A percentile compares a stretch with the other conserved stretches of the same genome.
These are phyloP conservation scores for Papilio demoleus DNA, from an alignment of 2,888 invertebrate species.

Conservation along the genomic window DNA sequence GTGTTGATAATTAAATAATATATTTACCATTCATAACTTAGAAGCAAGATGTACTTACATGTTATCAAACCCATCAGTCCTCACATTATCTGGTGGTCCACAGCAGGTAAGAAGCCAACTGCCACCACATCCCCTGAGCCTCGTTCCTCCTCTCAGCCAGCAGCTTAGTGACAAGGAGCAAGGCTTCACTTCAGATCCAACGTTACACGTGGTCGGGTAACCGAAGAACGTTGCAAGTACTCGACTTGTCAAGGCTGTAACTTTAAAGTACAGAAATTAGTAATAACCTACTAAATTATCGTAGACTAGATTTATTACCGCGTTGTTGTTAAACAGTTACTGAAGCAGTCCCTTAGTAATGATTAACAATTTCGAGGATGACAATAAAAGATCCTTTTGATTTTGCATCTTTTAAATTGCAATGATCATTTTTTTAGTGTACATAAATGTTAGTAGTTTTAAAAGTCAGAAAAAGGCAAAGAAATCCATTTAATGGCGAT, in stretches of 20 bases:
- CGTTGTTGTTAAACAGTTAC: too few species aligned
- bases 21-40: too few species aligned
- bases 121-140: constrained; percentile 86
- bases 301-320: too few species aligned
- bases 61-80: constrained; percentile 60
- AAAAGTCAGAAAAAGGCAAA: too few species aligned
- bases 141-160: constrained; percentile 89
- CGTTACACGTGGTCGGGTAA: constrained; percentile 82
- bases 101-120: constrained; percentile 90
- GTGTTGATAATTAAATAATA: too few species aligned
- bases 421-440: too few species aligned
- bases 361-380: too few species aligned
- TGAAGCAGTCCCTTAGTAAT: too few species aligned
- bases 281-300: background rate
- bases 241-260: constrained; percentile 71
- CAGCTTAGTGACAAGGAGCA: constrained; percentile 89
- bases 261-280: background rate
- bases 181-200: constrained; percentile 83
- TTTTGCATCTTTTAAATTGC: too few species aligned
- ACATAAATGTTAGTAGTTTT: too few species aligned
- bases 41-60: constrained; percentile 62
- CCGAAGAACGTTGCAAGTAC: constrained; percentile 84
- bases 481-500: too few species aligned
- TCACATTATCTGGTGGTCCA: constrained; percentile 52
- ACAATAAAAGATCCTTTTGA: too few species aligned